phyloP scores from a whole-genome alignment of 1,140 invertebrate genomes.

The Aphidius ervi region DNA sequence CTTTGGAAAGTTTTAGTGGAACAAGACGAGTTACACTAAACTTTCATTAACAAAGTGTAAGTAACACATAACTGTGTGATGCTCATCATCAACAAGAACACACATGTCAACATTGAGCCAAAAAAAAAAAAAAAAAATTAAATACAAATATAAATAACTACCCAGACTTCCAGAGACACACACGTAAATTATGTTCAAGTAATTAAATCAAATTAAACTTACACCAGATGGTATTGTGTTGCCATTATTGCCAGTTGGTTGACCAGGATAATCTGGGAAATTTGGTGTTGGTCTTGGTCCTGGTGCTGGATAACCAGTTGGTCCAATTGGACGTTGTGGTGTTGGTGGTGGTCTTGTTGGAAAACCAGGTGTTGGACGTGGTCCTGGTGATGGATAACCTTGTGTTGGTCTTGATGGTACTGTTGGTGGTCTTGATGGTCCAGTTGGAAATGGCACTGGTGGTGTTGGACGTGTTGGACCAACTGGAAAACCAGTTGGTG shows the following conservation, averaged over 20 bases:
- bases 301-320: conserved; percentile 34
- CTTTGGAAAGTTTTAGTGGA: no score
- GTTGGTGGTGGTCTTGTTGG: conserved; percentile 16
- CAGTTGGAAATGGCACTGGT: conserved; percentile 25
- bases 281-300: conserved; percentile 38
- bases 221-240: conserved; percentile 29
- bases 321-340: conserved; percentile 12
- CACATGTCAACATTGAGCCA: no score
- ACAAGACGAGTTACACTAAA: no score
- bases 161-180: no score
- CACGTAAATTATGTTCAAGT: neutral
- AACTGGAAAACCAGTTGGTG: conserved; percentile 28
- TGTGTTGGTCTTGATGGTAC: conserved; percentile 21
- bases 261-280: conserved; percentile 41
- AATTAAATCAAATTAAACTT: conserved; percentile 22
- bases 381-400: conserved; percentile 24
- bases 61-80: no score
- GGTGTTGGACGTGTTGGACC: conserved; percentile 32
- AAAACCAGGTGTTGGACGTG: conserved; percentile 33
- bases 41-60: no score
- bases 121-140: no score
- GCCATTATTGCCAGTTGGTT: conserved; percentile 28
- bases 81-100: no score
- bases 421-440: conserved; percentile 27
- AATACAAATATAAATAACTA: no score